A percentile compares a stretch with the other conserved stretches of the same genome.
Conservation (phyloP, 2,113 vertebrate genomes). For the Triplophysa siluroides region DNA sequence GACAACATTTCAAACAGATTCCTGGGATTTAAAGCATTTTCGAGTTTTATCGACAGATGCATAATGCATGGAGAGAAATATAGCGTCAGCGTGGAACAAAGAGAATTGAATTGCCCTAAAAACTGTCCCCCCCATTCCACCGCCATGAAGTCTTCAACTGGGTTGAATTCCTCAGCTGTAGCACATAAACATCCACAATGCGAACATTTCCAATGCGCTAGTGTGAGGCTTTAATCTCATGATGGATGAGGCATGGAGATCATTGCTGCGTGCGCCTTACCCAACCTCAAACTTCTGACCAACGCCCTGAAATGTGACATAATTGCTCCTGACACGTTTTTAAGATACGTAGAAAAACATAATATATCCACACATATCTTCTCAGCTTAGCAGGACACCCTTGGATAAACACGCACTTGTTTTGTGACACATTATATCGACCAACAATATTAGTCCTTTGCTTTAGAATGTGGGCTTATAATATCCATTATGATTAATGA, state of each 20-base stretch:
- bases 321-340: conserved; percentile 2
- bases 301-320: conserved; percentile 20
- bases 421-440: conserved; percentile 8
- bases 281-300: conserved; percentile 19
- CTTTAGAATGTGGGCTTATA: background rate
- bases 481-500: background rate
- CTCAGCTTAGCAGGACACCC: background rate
- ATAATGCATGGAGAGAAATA: conserved; percentile 35
- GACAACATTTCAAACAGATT: too few relatives aligned
- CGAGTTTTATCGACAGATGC: conserved; percentile 16
- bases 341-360: conserved; percentile 3
- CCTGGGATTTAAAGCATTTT: conserved; percentile 40
- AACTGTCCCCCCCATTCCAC: background rate
- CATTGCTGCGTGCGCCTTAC: background rate
- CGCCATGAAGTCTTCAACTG: background rate
- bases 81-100: conserved; percentile 30
- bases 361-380: conserved; percentile 7
- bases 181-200: conserved; percentile 39
- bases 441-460: conserved; percentile 26
- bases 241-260: conserved; percentile 37
- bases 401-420: conserved; percentile 25
- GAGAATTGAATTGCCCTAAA: conserved; percentile 19
- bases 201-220: conserved; percentile 19
- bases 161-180: conserved; percentile 52
- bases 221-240: conserved; percentile 31